These are phyloP conservation scores for Cathartes aura DNA, from an alignment of 2,113 vertebrate genomes.

Conservation along the genomic window DNA sequence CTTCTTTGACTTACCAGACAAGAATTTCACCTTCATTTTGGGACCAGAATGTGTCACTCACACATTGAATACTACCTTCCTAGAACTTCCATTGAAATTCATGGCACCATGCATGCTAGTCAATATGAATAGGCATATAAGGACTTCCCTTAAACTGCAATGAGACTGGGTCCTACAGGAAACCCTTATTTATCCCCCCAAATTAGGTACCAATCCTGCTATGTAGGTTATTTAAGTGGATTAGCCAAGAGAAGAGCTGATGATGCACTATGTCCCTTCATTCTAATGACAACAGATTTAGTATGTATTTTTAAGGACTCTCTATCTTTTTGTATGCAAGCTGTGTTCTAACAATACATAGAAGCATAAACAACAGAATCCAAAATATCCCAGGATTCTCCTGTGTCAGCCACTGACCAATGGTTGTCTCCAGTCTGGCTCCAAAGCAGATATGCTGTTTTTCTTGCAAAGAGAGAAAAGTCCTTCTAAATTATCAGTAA, in stretches of 20 bases:
- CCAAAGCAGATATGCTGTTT: neutral
- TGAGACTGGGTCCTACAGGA: neutral
- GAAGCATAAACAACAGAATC: neutral
- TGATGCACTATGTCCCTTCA: neutral
- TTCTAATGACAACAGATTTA: neutral
- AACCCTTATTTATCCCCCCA: neutral
- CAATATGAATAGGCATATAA: neutral
- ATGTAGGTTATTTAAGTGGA: neutral
- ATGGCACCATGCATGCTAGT: neutral
- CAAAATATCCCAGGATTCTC: neutral
- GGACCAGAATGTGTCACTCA: neutral
- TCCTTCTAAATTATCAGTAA: neutral
- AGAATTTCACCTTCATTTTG: neutral
- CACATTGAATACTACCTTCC: neutral
- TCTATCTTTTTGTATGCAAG: constrained; percentile 8
- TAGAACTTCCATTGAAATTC: neutral
- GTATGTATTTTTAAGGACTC: neutral
- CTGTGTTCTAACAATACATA: neutral
- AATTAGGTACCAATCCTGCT: neutral
- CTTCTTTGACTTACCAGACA: neutral
- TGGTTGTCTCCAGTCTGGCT: neutral
- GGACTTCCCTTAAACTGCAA: neutral
- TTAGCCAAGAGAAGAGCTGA: neutral
- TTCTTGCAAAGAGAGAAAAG: neutral
- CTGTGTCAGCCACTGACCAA: neutral